phyloP scores from a whole-genome alignment of 2,888 invertebrate genomes.

The Homarus gammarus region DNA sequence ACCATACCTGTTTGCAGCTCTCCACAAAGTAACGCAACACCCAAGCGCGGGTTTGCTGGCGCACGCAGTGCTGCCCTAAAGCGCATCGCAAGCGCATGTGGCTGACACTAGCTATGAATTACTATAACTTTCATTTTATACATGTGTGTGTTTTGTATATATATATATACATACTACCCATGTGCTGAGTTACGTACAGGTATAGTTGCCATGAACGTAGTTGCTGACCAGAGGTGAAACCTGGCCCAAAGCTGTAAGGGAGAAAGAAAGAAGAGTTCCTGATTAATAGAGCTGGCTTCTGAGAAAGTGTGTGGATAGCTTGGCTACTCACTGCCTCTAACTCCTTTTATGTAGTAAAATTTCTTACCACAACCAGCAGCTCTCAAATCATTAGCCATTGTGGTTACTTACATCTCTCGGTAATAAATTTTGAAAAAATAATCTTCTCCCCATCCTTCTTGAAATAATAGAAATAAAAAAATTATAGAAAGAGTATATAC shows the following conservation, averaged over 20 bases:
- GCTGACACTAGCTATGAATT: slow-evolving; percentile 65
- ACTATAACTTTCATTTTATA: neutral
- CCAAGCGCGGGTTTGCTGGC: slow-evolving; percentile 57
- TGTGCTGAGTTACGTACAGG: slow-evolving; percentile 84
- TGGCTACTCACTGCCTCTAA: slow-evolving; percentile 35
- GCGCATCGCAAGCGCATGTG: slow-evolving; percentile 72
- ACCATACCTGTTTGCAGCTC: slow-evolving; percentile 70
- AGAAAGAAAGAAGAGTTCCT: slow-evolving; percentile 69
- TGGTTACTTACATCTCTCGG: neutral
- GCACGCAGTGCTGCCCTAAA: slow-evolving; percentile 62
- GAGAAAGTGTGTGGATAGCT: slow-evolving; percentile 22
- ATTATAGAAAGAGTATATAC: neutral
- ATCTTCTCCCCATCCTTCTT: neutral
- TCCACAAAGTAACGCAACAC: slow-evolving; percentile 49
- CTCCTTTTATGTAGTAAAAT: slow-evolving; percentile 3
- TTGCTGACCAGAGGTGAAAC: slow-evolving; percentile 89
- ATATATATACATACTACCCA: slow-evolving; percentile 61
- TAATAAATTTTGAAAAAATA: neutral
- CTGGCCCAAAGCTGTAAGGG: slow-evolving; percentile 86
- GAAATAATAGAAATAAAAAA: neutral
- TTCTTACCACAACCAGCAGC: slow-evolving; percentile 59
- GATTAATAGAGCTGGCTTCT: slow-evolving; percentile 57
- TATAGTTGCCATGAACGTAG: slow-evolving; percentile 92
- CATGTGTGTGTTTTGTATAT: slow-evolving; percentile 21
- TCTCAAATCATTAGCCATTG: slow-evolving; percentile 64